These are phyloP conservation scores for Selenia dentaria DNA, from an alignment of 2,888 invertebrate genomes.

Conservation along the genomic window DNA sequence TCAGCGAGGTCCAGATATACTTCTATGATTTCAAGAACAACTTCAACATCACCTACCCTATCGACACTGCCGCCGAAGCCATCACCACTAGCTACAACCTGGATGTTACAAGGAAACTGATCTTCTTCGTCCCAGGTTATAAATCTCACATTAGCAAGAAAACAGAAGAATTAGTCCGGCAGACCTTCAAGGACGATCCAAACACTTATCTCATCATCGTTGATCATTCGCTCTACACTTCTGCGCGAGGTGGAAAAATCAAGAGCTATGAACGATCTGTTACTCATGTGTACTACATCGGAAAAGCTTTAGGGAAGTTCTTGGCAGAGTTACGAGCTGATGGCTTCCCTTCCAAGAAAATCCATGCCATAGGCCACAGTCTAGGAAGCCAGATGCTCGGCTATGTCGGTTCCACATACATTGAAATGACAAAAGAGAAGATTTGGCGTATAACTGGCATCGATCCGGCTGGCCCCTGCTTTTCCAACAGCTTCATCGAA, in stretches of 20 bases:
- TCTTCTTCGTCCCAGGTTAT: conserved; percentile 75
- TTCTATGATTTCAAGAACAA: conserved; percentile 76
- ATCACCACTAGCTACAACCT: conserved; percentile 60
- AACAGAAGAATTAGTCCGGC: conserved; percentile 63
- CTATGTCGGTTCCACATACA: conserved; percentile 56
- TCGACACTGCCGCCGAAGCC: conserved; percentile 55
- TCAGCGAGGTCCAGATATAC: conserved; percentile 61
- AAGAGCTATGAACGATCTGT: conserved; percentile 73
- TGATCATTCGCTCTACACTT: conserved; percentile 72
- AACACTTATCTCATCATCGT: conserved; percentile 69
- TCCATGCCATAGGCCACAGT: conserved; percentile 72
- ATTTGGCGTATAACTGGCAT: conserved; percentile 67
- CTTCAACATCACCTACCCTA: conserved; percentile 58
- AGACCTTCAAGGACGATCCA: conserved; percentile 62
- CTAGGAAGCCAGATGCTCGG: conserved; percentile 72
- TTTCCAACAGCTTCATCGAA: conserved; percentile 64
- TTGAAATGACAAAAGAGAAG: conserved; percentile 58
- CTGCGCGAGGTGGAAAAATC: conserved; percentile 56
- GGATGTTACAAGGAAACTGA: conserved; percentile 60
- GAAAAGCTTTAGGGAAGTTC: conserved; percentile 59
- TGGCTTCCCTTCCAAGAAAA: conserved; percentile 63
- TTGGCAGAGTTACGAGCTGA: conserved; percentile 53
- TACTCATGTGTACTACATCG: conserved; percentile 60
- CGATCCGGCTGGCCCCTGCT: conserved; percentile 78
- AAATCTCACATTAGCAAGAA: conserved; percentile 68